phyloP scores from a whole-genome alignment of 2,888 invertebrate genomes.

The Gryllus longicercus region DNA sequence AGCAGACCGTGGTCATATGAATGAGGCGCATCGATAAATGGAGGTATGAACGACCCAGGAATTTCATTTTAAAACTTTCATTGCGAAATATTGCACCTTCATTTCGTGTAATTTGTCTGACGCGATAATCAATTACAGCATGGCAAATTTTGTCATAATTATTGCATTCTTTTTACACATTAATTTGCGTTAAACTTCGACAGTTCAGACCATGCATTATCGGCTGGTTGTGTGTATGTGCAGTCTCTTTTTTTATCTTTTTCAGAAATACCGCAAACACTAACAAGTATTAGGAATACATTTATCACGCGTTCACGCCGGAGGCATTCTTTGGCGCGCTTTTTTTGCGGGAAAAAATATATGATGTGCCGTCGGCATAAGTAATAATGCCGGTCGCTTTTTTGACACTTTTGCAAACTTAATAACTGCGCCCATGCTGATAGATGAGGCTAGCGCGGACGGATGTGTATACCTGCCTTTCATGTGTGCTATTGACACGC shows the following conservation, averaged over 20 bases:
- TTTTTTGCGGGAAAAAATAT: background rate
- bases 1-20: too few relatives aligned
- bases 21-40: background rate
- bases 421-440: constrained; percentile 1
- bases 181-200: background rate
- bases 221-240: background rate
- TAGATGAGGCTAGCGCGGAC: constrained; percentile 6
- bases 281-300: constrained; percentile 17
- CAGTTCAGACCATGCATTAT: constrained; percentile 7
- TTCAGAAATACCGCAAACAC: background rate
- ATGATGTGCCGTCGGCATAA: background rate
- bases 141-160: constrained; percentile 11
- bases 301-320: background rate
- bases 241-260: background rate
- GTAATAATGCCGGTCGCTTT: background rate
- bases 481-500: constrained; percentile 17
- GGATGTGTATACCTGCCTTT: background rate
- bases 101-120: background rate
- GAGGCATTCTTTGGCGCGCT: background rate
- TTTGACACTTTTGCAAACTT: constrained; percentile 17
- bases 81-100: background rate
- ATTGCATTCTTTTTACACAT: constrained; percentile 7
- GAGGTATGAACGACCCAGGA: background rate
- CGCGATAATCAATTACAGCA: background rate
- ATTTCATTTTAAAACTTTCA: constrained; percentile 5